Conservation (phyloP, 2,113 vertebrate species). For the Romanogobio albipinnatus region DNA sequence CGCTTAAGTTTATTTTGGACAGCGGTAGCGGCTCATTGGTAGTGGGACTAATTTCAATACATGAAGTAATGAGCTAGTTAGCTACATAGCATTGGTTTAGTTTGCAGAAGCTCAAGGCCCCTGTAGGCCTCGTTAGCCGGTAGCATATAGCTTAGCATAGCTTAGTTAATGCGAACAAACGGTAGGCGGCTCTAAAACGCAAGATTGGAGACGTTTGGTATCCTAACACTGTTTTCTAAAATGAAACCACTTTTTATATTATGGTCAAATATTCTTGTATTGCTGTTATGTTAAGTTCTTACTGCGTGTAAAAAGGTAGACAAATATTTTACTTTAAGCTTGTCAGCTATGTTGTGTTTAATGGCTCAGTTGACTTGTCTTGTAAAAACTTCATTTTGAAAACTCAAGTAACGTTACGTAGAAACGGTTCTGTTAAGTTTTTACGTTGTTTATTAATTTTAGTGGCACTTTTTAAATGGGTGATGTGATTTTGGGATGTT, state of each 20-base stretch:
- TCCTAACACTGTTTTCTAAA: neutral
- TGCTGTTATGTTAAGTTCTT: neutral
- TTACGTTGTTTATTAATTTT: neutral
- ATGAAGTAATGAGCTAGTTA: neutral
- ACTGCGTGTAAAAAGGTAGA: neutral
- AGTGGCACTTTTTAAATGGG: neutral
- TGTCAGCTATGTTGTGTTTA: neutral
- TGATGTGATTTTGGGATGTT: neutral
- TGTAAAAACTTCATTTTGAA: neutral
- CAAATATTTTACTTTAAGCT: neutral
- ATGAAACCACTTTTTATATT: neutral
- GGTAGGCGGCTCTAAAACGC: constrained; percentile 45
- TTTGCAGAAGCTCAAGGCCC: neutral
- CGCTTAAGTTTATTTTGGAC: neutral
- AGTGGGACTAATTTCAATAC: neutral
- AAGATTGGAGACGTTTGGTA: neutral
- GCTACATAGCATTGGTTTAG: neutral
- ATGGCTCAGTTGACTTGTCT: neutral
- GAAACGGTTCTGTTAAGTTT: neutral
- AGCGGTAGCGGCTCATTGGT: no score
- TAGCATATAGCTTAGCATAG: constrained; percentile 43
- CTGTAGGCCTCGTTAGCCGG: constrained; percentile 23
- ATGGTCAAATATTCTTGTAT: no score
- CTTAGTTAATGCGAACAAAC: constrained; percentile 35
- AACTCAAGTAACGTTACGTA: neutral